Base-by-base conservation (phyloP, 1,140 invertebrate species). In the Leptinotarsa texana region DNA sequence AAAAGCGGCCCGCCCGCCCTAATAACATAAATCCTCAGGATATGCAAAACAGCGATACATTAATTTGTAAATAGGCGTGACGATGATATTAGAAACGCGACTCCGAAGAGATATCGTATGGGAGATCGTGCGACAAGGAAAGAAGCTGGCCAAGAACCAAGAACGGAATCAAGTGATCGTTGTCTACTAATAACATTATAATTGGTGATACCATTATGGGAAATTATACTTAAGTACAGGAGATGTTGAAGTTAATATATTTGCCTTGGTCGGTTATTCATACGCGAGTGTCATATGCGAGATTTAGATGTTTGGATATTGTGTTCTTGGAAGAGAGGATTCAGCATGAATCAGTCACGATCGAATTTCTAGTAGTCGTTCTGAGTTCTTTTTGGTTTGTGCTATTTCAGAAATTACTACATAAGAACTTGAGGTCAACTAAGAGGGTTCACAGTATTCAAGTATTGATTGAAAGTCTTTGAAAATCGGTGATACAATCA, bases 101-200 rank as follows among this genome's bases (percentile, higher is more conserved):
- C 17, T 57, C 51, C 15, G n/a, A 18, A n/a, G 51, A 57, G n/a
- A n/a, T 57, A 57, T 57, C 51, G 15, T 4, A n/a, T 57, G 51
- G 15, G 2, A n/a, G 51, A 17, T 57, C 51, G 51, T 57, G 51
- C 51, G 51, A 57, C n/a, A 13, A 18, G n/a, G 51, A 57, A 18
- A 57, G 51, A 57, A 57, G 51, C 51, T 57, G 51, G 51, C 17
- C 51, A 18, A 17, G 51, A 18, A 15, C 51, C 13, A 57, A 57
- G 51, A 57, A 57, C 4, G 51, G 17, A 57, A 57, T 57, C 51
- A 57, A 57, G n/a, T 57, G 17, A 57, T 57, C 51, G 51, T 57
- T 57, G 51, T 57, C 51, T 57, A 57, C 51, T 57, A 57, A 57
- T 57, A 57, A 57, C 51, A 57, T 57, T 57, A 57, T 57, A 57